A percentile compares a stretch with the other conserved stretches of the same genome.
phyloP scores from a whole-genome alignment of 1,140 invertebrate genomes.

The Lucilia cuprina region DNA sequence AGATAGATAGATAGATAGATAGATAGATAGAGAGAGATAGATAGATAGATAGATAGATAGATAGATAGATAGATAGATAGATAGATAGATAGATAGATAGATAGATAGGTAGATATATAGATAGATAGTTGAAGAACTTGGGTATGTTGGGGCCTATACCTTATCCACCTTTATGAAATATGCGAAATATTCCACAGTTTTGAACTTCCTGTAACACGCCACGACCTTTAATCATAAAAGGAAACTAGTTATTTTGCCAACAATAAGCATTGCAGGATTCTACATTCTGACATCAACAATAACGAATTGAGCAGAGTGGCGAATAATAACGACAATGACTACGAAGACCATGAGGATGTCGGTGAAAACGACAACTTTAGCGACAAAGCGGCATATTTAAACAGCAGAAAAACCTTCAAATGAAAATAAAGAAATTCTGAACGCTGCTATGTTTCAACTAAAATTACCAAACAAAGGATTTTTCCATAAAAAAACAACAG shows the following conservation, averaged over 20 bases:
- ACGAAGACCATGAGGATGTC: not conserved
- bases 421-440: not conserved
- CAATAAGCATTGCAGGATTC: not conserved
- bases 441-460: not conserved
- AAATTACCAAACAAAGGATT: not conserved
- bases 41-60: no score
- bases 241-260: not conserved
- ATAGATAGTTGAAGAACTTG: no score
- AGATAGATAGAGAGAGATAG: no score
- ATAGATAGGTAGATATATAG: no score
- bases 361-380: not conserved
- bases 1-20: no score
- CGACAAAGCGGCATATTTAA: not conserved
- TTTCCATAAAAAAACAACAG: not conserved
- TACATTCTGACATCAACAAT: not conserved
- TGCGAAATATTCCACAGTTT: no score
- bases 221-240: not conserved
- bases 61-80: no score
- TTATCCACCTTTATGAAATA: no score
- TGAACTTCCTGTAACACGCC: not conserved
- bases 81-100: no score
- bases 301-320: no score
- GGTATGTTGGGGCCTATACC: no score
- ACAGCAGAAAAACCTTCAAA: not conserved
- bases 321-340: not conserved